Conservation (phyloP, 2,797 vertebrate species). For the Sylvilagus floridanus region DNA sequence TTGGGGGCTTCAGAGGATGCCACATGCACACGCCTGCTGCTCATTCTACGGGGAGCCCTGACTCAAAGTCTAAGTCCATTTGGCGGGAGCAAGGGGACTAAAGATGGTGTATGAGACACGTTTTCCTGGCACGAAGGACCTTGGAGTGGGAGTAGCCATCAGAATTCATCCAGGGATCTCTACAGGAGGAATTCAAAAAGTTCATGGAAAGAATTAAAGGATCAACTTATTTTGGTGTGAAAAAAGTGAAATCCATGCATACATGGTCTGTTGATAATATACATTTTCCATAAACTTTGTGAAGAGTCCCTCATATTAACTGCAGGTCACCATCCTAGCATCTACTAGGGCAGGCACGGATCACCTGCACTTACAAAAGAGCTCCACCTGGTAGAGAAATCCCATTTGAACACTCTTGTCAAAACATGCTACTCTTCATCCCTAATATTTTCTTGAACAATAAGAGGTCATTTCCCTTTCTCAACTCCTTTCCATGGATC, state of each 20-base stretch:
- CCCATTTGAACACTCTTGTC: neutral
- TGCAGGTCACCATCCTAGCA: neutral
- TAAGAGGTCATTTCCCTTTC: constrained; percentile 11
- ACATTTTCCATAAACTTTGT: too few relatives aligned
- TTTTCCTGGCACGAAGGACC: neutral
- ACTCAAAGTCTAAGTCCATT: neutral
- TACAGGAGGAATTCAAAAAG: too few relatives aligned
- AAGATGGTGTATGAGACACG: neutral
- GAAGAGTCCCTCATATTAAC: neutral
- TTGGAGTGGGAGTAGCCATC: neutral
- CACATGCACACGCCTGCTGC: neutral
- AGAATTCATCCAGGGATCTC: neutral
- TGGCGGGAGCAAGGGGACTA: neutral
- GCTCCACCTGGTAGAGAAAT: neutral
- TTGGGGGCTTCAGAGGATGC: neutral
- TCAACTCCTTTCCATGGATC: neutral
- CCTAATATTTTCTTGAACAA: neutral
- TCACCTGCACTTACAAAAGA: neutral
- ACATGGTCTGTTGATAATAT: too few relatives aligned
- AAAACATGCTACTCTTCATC: neutral
- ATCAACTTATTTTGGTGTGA: too few relatives aligned
- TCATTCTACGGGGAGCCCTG: neutral
- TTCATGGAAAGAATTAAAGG: too few relatives aligned
- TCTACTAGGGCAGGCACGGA: neutral
- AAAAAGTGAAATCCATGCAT: too few relatives aligned